These are phyloP conservation scores for Caretta caretta DNA, from an alignment of 2,113 vertebrate genomes.

Conservation along the genomic window DNA sequence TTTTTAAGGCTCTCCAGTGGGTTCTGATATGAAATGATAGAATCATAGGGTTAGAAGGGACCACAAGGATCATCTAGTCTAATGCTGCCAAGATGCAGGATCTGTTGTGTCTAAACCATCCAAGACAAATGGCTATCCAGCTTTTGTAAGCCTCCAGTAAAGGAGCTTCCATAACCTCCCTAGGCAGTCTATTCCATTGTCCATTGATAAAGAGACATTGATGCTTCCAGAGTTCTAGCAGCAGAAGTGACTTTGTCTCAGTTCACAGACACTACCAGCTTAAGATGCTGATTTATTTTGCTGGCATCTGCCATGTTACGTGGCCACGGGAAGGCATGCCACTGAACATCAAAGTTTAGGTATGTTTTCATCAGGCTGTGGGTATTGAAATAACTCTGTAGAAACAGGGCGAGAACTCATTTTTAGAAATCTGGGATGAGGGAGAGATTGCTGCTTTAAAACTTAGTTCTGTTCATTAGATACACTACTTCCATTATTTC, in stretches of 20 bases:
- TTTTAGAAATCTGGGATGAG: neutral
- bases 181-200: neutral
- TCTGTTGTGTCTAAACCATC: neutral
- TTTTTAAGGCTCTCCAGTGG: neutral
- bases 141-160: neutral
- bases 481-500: no score
- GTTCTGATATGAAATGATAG: neutral
- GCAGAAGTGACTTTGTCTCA: neutral
- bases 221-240: neutral
- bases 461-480: no score
- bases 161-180: neutral
- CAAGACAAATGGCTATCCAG: neutral
- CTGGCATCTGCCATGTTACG: constrained; percentile 10
- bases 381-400: constrained; percentile 1
- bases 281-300: neutral
- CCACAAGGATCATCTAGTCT: neutral
- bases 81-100: neutral
- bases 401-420: neutral
- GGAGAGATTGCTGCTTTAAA: neutral
- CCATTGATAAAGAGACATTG: neutral
- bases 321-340: neutral
- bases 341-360: neutral
- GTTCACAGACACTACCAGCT: neutral
- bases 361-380: neutral
- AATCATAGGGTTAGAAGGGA: neutral